Evolutionary conservation across 2,797 vertebrate genomes (phyloP), one percentile per base, ranked within the genome.

Genomic region (Lateolabrax maculatus): DNA sequence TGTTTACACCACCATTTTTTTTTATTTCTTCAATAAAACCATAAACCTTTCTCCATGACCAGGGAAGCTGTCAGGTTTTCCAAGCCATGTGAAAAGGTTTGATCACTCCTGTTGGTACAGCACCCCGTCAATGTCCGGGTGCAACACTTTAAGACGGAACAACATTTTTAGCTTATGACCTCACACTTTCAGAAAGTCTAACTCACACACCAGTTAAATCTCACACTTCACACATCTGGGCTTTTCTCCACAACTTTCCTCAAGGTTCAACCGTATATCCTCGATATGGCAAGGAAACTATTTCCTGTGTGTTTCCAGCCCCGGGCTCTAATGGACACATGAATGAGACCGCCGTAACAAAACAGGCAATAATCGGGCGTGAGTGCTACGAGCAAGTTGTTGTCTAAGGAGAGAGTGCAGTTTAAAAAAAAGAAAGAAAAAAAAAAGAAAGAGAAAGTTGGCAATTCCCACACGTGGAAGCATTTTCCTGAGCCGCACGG

Each of bases 381-480:
- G 76, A 86, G 51, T 12, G 65, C 81, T 67, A 72, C 2, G 36
- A 73, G 56, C 65, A 21, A 75, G 68, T 71, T 31, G n/a, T 61
- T 68, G 67, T 41, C 46, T 71, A 83, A 86, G 61, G 29, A 75
- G 84, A 84, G 56, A 79, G 85, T 74, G 77, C 41, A 49, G 71
- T 43, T 57, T 36, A 13, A 7, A 75, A 75, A 79, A 63, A 74
- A 75, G 79, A 55, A 31, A 27, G 9, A n/a, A n/a, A n/a, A n/a
- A n/a, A n/a, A n/a, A 15, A 77, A 75, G 72, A 68, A 70, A 76
- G 81, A 74, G 48, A 88, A 84, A 86, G 73, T 87, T 75, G 89
- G 86, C 81, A 83, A 90, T 90, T 93, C 77, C 80, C 84, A 93
- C 93, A 94, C 87, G 91, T 95, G 93, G 92, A 93, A 94, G 87